Base-by-base conservation (phyloP, 2,797 vertebrate species). In the Sebastolobus alascanus region DNA sequence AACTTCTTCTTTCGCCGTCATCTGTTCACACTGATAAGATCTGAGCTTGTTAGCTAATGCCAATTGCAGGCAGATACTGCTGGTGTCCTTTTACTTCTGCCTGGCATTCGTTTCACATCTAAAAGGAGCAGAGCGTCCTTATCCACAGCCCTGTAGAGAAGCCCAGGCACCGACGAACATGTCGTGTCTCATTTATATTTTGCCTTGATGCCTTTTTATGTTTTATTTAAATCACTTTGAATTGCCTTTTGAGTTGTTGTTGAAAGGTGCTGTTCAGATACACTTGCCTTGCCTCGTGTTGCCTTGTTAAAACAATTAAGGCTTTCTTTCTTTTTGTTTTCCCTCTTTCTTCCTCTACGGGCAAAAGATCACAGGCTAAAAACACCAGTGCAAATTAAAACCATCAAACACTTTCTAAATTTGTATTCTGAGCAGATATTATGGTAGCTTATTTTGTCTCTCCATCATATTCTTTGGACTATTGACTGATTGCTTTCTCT, bases 1-100 rank as follows among this genome's bases (percentile, higher is more conserved):
- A 65, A 35, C 29, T 7, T 46, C 16, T 54, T 73, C 56, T 43
- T 14, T 43, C 9, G 0, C 40, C 12, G 5, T 46, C 72, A 4
- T 59, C 70, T 25, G 12, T 52, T 77, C 46, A 40, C 64, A 38
- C 77, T 13, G 84, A 86, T 83, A 70, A 63, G 56, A 84, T 76
- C 75, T 56, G 35, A 37, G 74, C 46, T 79, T 65, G 80, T 79
- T 29, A 70, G 74, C 71, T 66, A 37, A 72, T 69, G 73, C 73
- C 73, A 67, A 29, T 18, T 71, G 77, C 56, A 74, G 73, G 40
- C 55, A 65, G 77, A 75, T 73, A 64, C 70, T 20, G 1, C 71
- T 14, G 72, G 80, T 77, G 77, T 85, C 75, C 29, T 56, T 59
- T 81, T 80, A 76, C 77, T 68, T 63, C 27, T 54, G 31, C 18